Evolutionary conservation across 35 echinoderm and acorn worm species (phyloP).

Genomic region (Acanthaster planci): DNA sequence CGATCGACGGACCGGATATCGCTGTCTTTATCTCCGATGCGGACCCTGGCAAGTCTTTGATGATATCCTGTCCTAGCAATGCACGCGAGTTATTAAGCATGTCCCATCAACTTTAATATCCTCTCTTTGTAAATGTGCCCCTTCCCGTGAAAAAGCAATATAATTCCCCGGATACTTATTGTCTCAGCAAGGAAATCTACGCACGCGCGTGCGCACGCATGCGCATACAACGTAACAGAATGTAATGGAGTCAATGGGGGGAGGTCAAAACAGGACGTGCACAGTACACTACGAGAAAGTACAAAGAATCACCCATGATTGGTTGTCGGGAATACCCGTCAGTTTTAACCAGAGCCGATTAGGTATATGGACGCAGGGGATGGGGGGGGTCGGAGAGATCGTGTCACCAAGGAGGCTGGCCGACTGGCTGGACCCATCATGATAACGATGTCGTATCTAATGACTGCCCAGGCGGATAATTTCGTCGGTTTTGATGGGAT

Average conservation of each 20-base stretch:
- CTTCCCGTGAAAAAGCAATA: background rate
- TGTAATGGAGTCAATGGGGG: background rate
- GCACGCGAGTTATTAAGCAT: background rate
- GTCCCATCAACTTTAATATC: constrained; percentile 24
- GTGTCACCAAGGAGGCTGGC: background rate
- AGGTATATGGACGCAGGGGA: too few species aligned
- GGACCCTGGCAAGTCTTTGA: background rate
- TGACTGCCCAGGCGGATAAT: background rate
- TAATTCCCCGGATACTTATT: background rate
- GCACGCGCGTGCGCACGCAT: background rate
- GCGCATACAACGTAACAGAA: background rate
- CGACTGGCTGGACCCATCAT: background rate
- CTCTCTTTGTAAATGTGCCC: background rate
- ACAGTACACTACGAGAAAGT: too few species aligned
- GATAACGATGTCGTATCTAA: background rate
- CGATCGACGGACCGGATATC: background rate
- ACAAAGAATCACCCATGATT: too few species aligned
- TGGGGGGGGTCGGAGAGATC: background rate
- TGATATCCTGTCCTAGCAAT: background rate
- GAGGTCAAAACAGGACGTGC: too few species aligned
- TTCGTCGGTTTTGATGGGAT: background rate
- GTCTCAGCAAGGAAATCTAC: background rate
- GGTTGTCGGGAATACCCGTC: too few species aligned
- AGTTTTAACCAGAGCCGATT: too few species aligned
- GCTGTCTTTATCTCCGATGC: background rate